A percentile compares a stretch with the other conserved stretches of the same genome.
These are phyloP conservation scores for Rhagologus leucostigma DNA, from an alignment of 2,113 vertebrate species.

Conservation along the genomic window DNA sequence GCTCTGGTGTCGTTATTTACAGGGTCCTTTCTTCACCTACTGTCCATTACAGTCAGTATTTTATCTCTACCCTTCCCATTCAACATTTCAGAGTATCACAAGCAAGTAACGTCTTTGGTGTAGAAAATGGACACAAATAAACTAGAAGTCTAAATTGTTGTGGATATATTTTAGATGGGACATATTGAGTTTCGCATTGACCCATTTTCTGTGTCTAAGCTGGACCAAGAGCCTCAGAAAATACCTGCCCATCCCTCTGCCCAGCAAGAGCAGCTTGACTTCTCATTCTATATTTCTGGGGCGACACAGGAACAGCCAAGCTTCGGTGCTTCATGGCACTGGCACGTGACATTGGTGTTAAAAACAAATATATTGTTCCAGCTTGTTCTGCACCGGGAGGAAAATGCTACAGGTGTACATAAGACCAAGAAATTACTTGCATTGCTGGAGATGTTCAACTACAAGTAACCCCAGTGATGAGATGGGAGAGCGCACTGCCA, in stretches of 20 bases:
- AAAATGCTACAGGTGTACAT: not conserved
- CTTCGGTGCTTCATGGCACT: accelerated
- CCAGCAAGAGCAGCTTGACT: not conserved
- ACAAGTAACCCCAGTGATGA: not conserved
- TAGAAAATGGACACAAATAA: not conserved
- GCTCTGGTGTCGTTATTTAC: not conserved
- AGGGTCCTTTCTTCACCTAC: not conserved
- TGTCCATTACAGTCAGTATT: not conserved
- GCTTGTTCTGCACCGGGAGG: not conserved
- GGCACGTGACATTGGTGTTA: not conserved
- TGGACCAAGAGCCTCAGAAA: not conserved
- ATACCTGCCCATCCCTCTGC: not conserved
- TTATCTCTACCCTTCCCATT: not conserved
- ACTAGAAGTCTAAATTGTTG: not conserved
- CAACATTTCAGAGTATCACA: not conserved
- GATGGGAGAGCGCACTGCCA: accelerated
- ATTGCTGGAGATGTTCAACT: not conserved
- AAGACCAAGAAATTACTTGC: not conserved
- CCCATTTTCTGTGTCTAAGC: not conserved
- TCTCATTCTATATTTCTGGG: not conserved
- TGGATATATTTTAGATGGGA: not conserved
- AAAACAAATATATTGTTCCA: not conserved
- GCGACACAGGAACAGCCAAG: not conserved
- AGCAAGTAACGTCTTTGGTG: not conserved
- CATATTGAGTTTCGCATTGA: not conserved